Percentiles rank a stretch among this genome's conserved stretches.
Conservation (phyloP, 2,888 invertebrate genomes). For the Drosophila histrio region DNA sequence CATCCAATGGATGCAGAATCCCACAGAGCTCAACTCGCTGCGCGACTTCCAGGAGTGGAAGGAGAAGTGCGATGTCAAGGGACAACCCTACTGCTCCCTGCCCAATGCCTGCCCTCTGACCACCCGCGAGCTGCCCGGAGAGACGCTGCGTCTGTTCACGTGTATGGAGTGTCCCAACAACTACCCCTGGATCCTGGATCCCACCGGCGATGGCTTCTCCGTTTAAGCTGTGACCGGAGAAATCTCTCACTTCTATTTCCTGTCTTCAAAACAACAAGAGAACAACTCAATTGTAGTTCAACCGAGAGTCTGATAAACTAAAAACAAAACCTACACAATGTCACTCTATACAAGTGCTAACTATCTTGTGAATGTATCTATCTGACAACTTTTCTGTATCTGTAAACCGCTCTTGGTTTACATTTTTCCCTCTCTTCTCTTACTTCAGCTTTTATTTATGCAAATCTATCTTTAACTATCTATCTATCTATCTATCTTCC, state of each 20-base stretch:
- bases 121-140: conserved; percentile 95
- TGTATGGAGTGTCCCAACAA: conserved; percentile 98
- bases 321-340: conserved; percentile 56
- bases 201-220: conserved; percentile 96
- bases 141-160: conserved; percentile 95
- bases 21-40: conserved; percentile 93
- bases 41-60: conserved; percentile 98
- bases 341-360: conserved; percentile 10
- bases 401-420: not conserved
- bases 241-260: conserved; percentile 15
- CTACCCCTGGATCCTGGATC: conserved; percentile 97
- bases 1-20: conserved; percentile 98
- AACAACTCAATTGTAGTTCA: conserved; percentile 82
- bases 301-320: conserved; percentile 84
- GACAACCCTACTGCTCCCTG: conserved; percentile 95
- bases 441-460: conserved; percentile 58
- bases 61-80: conserved; percentile 97
- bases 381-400: not conserved
- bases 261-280: conserved; percentile 57
- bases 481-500: conserved; percentile 17
- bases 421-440: conserved; percentile 5
- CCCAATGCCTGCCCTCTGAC: conserved; percentile 96
- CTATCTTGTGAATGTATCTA: conserved; percentile 5
- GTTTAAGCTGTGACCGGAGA: conserved; percentile 85
- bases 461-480: conserved; percentile 33